Evolutionary conservation across 2,888 invertebrate species (phyloP).

Genomic region (Isotomurus palustris): DNA sequence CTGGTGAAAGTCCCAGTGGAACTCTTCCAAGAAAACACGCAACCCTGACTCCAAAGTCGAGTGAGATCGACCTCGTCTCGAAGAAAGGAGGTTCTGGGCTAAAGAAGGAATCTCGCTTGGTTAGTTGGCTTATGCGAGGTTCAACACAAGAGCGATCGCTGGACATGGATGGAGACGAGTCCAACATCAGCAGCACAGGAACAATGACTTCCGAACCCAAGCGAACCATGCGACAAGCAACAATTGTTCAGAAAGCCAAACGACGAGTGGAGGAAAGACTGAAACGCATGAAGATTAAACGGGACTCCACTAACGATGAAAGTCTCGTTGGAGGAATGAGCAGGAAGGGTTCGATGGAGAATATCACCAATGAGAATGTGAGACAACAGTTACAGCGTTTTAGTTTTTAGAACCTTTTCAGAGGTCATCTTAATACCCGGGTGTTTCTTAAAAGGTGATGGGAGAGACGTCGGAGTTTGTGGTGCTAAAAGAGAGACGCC

Average conservation of each 20-base stretch:
- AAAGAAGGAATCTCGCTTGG: conserved; percentile 44
- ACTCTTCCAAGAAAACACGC: conserved; percentile 46
- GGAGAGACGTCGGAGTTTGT: conserved; percentile 63
- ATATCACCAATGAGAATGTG: conserved; percentile 44
- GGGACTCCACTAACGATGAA: conserved; percentile 47
- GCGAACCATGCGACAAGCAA: conserved; percentile 45
- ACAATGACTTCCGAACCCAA: conserved; percentile 35
- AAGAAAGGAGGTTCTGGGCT: conserved; percentile 20
- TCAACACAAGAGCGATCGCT: conserved; percentile 41
- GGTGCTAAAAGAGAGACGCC: conserved; percentile 76
- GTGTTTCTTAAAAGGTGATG: conserved; percentile 31
- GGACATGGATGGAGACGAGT: conserved; percentile 40
- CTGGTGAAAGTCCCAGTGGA: conserved; percentile 46
- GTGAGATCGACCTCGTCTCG: conserved; percentile 44
- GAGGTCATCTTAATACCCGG: neutral
- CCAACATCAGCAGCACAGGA: conserved; percentile 33
- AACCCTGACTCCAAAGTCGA: conserved; percentile 46
- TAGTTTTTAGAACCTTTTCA: neutral
- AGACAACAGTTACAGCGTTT: neutral
- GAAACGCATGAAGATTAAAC: conserved; percentile 55
- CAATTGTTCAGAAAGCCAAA: conserved; percentile 71
- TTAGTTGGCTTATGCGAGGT: conserved; percentile 43
- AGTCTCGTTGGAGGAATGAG: conserved; percentile 50
- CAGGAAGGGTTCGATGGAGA: conserved; percentile 44
- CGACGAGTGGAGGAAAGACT: conserved; percentile 85